Evolutionary conservation across 1,140 invertebrate genomes (phyloP), one percentile per base, ranked within the genome.

Genomic region (Antheraea mylitta): DNA sequence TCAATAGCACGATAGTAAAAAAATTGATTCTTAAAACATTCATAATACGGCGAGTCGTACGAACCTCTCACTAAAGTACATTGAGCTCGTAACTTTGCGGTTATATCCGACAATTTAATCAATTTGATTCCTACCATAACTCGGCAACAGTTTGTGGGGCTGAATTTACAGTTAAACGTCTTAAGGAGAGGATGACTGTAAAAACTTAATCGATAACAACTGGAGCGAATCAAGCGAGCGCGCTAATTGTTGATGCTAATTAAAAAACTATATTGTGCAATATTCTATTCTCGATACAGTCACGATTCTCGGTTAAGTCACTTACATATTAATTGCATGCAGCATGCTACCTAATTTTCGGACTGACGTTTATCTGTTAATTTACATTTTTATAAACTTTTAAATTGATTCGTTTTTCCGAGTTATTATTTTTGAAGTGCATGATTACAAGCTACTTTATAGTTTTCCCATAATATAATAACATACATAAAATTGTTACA

Each of bases 201-300:
- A 90, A 91, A 90, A 89, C 78, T 86, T 83, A 86, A 91, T 89
- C 86, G 84, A 73, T 85, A 89, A 87, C 85, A 90, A 91, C 82
- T 89, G 89, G 89, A 91, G 84, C 89, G 79, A 89, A 91, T 91
- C 87, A 78, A 79, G 80, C 84, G 83, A 80, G 72, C 83, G 81
- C 73, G 77, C 74, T 88, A 87, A 89, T 89, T 83, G 81, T 80
- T 64, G 58, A 69, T 66, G 66, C 70, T 84, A 89, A 91, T 91
- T 91, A 89, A 84, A 42, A 61, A 77, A 78, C 77, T 66, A 83
- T 87, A 86, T 89, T 91, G 89, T 89, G 85, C 86, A 87, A 89
- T 85, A 88, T 82, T 77, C 76, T 74, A 84, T 81, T 36, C 38
- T 72, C 70, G 70, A 81, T 77, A 73, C 63, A 75, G 77, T 79